Conservation (phyloP, 2,797 vertebrate genomes). For the Sebastes miniatus region DNA sequence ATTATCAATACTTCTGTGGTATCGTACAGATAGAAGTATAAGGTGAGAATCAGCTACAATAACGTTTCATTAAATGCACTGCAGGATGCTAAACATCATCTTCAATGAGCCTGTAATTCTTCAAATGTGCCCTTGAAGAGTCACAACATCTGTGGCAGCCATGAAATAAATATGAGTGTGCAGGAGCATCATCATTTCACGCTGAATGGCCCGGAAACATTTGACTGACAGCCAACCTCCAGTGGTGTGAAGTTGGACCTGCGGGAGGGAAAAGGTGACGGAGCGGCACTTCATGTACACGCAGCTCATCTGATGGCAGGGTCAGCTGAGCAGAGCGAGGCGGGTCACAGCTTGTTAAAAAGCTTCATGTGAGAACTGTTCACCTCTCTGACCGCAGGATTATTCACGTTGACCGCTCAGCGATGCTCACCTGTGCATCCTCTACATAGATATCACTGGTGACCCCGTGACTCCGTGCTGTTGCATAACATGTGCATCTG, state of each 20-base stretch:
- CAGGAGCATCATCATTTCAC: constrained; percentile 40
- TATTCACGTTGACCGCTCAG: constrained; percentile 21
- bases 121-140: constrained; percentile 17
- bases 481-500: constrained; percentile 37
- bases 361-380: not conserved
- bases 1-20: not conserved
- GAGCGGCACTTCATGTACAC: constrained; percentile 4
- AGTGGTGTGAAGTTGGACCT: constrained; percentile 29
- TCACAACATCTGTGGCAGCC: constrained; percentile 29
- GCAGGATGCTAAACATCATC: not conserved
- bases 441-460: not conserved
- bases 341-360: not conserved
- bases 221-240: constrained; percentile 50
- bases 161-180: constrained; percentile 29
- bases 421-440: constrained; percentile 18
- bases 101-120: not conserved
- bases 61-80: not conserved
- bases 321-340: constrained; percentile 19
- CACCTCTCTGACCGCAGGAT: constrained; percentile 21
- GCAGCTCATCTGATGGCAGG: constrained; percentile 3
- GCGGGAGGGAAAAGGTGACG: constrained; percentile 19
- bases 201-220: constrained; percentile 32
- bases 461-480: not conserved
- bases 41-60: not conserved
- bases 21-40: not conserved